Percentiles rank a stretch among this genome's conserved stretches.
phyloP scores from a whole-genome alignment of 2,888 invertebrate genomes.

The Meteorus cinctellus region DNA sequence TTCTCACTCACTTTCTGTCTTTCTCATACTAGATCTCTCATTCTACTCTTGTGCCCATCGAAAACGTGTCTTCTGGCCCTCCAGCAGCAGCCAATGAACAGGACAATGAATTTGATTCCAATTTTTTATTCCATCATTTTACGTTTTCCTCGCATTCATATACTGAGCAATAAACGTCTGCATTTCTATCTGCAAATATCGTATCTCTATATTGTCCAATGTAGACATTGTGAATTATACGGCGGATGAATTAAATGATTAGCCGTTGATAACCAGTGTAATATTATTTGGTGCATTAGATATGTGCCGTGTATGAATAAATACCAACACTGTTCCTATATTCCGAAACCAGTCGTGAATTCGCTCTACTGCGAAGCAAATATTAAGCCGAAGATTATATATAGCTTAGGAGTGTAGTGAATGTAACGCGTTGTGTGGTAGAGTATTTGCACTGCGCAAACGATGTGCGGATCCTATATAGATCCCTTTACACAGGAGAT shows the following conservation, averaged over 20 bases:
- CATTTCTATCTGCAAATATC: not conserved
- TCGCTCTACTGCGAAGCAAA: not conserved
- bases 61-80: constrained; percentile 15
- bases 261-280: not conserved
- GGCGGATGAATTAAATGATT: not conserved
- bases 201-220: not conserved
- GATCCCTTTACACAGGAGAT: constrained; percentile 18
- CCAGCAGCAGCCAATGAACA: constrained; percentile 6
- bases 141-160: not conserved
- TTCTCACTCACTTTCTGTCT: too few species aligned
- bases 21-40: not conserved
- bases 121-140: not conserved
- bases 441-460: constrained; percentile 37
- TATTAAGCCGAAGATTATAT: constrained; percentile 27
- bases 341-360: not conserved
- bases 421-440: not conserved
- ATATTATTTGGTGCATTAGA: not conserved
- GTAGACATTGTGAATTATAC: not conserved
- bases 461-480: constrained; percentile 29
- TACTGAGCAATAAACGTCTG: not conserved
- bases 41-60: not conserved
- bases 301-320: not conserved
- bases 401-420: not conserved
- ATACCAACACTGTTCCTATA: not conserved
- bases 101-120: not conserved